Evolutionary conservation across 2,113 vertebrate species (phyloP).

Genomic region (Hippoglossus stenolepis): DNA sequence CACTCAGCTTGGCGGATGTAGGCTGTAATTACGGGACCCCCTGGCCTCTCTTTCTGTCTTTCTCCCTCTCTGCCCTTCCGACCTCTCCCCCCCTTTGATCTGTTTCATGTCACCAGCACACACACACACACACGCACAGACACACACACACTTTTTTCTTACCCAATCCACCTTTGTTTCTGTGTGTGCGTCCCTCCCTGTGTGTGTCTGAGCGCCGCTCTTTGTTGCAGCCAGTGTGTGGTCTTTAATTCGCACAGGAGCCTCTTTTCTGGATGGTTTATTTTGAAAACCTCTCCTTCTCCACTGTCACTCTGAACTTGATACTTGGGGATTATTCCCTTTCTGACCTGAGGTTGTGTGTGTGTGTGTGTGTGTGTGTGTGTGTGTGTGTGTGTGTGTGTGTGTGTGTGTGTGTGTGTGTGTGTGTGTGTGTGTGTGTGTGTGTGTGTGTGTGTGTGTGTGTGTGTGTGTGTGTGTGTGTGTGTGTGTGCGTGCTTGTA

Average conservation of each 20-base stretch:
- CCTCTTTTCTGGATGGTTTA: conserved; percentile 64
- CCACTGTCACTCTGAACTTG: conserved; percentile 62
- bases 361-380: conserved; percentile 3
- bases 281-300: conserved; percentile 45
- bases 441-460: neutral
- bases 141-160: conserved; percentile 34
- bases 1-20: conserved; percentile 89
- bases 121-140: conserved; percentile 74
- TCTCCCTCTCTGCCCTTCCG: conserved; percentile 80
- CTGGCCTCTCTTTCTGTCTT: conserved; percentile 89
- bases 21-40: conserved; percentile 97
- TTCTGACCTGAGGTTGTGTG: neutral
- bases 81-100: conserved; percentile 95
- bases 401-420: neutral
- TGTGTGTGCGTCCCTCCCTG: conserved; percentile 49
- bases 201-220: conserved; percentile 70
- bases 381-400: neutral
- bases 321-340: conserved; percentile 19
- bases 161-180: conserved; percentile 25
- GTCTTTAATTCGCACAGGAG: conserved; percentile 78
- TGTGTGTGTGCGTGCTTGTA: neutral
- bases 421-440: conserved; percentile 1
- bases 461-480: neutral
- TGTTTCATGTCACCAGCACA: conserved; percentile 90
- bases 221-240: conserved; percentile 91